phyloP scores from a whole-genome alignment of 2,113 vertebrate species.

The Engraulis encrasicolus region DNA sequence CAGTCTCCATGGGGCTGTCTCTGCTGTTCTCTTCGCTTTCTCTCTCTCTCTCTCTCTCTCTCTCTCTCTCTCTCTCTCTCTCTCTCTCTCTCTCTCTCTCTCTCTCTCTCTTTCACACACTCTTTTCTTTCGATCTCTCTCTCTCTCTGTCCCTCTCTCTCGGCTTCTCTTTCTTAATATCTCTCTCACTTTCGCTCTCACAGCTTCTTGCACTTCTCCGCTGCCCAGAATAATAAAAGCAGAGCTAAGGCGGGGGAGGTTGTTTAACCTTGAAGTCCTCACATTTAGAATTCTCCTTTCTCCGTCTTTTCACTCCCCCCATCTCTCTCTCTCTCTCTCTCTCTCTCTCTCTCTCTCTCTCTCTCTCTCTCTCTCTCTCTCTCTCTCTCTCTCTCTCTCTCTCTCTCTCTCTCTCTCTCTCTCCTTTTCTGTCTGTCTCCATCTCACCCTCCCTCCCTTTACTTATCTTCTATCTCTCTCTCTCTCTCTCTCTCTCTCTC shows the following conservation, averaged over 20 bases:
- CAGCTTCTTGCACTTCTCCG: constrained; percentile 46
- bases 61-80: no score
- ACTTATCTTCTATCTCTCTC: not conserved
- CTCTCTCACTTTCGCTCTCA: constrained; percentile 22
- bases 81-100: not conserved
- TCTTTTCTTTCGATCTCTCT: not conserved
- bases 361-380: not conserved
- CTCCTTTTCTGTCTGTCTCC: not conserved
- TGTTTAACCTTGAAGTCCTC: constrained; percentile 74
- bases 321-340: not conserved
- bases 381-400: constrained; percentile 44
- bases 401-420: no score
- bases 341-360: not conserved
- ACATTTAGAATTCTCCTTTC: constrained; percentile 19
- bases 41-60: not conserved
- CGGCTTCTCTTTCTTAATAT: not conserved
- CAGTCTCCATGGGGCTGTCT: constrained; percentile 37
- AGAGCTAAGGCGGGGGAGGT: constrained; percentile 58
- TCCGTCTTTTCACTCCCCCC: not conserved
- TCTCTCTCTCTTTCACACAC: not conserved
- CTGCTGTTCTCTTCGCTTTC: constrained; percentile 21
- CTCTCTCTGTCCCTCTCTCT: not conserved
- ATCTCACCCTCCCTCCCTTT: not conserved
- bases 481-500: not conserved
- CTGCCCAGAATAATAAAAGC: constrained; percentile 63